These are phyloP conservation scores for Tenthredo mesomela DNA, from an alignment of 2,888 invertebrate species.

Conservation along the genomic window DNA sequence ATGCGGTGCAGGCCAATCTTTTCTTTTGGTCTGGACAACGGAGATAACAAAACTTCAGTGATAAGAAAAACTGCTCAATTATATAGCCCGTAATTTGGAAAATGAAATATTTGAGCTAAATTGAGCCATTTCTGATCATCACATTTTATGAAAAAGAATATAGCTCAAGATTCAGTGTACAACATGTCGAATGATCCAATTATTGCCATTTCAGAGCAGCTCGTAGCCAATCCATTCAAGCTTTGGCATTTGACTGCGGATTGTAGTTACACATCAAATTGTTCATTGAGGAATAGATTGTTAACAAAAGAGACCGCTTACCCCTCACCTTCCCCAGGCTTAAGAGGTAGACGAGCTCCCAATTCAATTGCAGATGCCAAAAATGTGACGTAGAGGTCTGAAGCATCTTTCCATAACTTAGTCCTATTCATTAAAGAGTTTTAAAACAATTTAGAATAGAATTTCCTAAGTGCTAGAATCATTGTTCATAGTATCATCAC, in stretches of 20 bases:
- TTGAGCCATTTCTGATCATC: neutral
- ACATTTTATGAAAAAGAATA: neutral
- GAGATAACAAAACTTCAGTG: neutral
- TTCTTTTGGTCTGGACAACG: neutral
- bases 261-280: neutral
- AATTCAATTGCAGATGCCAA: slow-evolving; percentile 91
- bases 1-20: neutral
- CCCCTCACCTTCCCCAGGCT: slow-evolving; percentile 94
- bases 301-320: slow-evolving; percentile 71
- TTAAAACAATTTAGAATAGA: neutral
- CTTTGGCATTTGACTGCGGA: neutral
- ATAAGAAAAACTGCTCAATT: slow-evolving; percentile 3
- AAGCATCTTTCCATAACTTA: slow-evolving; percentile 89
- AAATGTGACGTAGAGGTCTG: slow-evolving; percentile 88
- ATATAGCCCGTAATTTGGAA: neutral
- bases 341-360: slow-evolving; percentile 90
- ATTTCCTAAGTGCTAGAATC: neutral
- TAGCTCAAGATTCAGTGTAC: neutral
- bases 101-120: neutral
- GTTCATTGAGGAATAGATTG: neutral
- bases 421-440: slow-evolving; percentile 74
- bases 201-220: neutral
- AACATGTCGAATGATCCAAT: neutral
- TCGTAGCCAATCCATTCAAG: neutral
- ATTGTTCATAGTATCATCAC: neutral